A percentile compares a stretch with the other conserved stretches of the same genome.
phyloP scores from a whole-genome alignment of 2,888 invertebrate genomes.

The Rotaria socialis region DNA sequence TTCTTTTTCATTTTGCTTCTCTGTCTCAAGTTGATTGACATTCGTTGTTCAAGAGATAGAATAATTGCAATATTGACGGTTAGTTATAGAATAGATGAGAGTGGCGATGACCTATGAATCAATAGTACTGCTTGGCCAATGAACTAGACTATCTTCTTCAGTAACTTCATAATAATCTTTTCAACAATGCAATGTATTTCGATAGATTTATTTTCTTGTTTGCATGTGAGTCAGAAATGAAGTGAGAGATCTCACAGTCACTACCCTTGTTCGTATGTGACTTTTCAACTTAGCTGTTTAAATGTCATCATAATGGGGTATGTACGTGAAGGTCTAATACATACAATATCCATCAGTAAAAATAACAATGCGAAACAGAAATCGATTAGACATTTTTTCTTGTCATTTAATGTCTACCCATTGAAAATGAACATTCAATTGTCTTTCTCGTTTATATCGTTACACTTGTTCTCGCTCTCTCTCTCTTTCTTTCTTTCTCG shows the following conservation, averaged over 20 bases:
- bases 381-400: background rate
- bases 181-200: background rate
- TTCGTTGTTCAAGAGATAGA: background rate
- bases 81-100: background rate
- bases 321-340: background rate
- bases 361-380: background rate
- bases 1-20: background rate
- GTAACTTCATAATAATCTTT: background rate
- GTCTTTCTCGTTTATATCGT: too few relatives aligned
- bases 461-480: background rate
- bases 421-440: background rate
- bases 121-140: background rate
- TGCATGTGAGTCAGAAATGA: background rate
- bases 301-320: background rate
- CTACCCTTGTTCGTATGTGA: background rate
- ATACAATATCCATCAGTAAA: background rate
- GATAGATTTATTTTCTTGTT: background rate
- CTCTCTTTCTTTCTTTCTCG: background rate
- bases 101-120: background rate
- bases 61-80: background rate
- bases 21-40: background rate
- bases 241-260: background rate
- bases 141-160: too few relatives aligned
- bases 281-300: background rate
- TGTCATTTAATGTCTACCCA: background rate